Percentiles rank a stretch among this genome's conserved stretches.
Evolutionary conservation across 1,140 invertebrate species (phyloP).

Genomic region (Drosophila ambigua): DNA sequence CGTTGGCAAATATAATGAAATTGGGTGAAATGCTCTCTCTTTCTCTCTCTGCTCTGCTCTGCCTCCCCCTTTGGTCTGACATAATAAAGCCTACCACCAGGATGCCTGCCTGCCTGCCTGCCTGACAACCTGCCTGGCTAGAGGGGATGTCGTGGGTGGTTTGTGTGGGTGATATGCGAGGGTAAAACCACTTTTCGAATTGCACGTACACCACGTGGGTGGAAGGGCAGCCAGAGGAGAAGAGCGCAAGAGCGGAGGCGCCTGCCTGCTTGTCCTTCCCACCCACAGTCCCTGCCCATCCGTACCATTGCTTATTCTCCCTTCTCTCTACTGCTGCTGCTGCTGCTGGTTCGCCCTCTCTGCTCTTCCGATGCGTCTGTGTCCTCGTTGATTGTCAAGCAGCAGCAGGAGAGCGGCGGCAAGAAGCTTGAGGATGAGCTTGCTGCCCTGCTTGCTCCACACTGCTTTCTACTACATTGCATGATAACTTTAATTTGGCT

Average conservation of each 20-base stretch:
- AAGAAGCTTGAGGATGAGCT: constrained; percentile 4
- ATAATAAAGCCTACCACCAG: constrained; percentile 77
- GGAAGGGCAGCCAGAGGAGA: constrained; percentile 35
- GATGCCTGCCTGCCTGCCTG: constrained; percentile 20
- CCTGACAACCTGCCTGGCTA: constrained; percentile 3
- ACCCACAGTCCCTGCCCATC: too few relatives aligned
- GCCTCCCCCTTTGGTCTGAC: constrained; percentile 37
- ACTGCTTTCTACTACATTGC: constrained; percentile 21
- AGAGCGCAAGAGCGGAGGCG: neutral
- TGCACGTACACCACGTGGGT: constrained; percentile 68
- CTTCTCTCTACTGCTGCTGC: neutral
- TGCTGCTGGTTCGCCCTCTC: too few relatives aligned
- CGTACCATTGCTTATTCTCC: neutral
- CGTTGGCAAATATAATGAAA: constrained; percentile 83
- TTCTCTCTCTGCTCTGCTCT: constrained; percentile 3
- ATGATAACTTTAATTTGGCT: constrained; percentile 81
- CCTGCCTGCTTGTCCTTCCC: neutral
- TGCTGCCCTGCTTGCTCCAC: constrained; percentile 29
- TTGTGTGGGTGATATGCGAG: constrained; percentile 20
- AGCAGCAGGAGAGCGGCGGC: too few relatives aligned
- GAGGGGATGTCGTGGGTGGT: constrained; percentile 17
- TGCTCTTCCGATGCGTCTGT: neutral
- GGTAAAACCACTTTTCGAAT: constrained; percentile 78
- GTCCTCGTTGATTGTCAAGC: constrained; percentile 58
- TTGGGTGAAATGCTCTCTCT: constrained; percentile 73